Conservation (phyloP, 2,113 vertebrate species). For the Microcebus griseorufus region DNA sequence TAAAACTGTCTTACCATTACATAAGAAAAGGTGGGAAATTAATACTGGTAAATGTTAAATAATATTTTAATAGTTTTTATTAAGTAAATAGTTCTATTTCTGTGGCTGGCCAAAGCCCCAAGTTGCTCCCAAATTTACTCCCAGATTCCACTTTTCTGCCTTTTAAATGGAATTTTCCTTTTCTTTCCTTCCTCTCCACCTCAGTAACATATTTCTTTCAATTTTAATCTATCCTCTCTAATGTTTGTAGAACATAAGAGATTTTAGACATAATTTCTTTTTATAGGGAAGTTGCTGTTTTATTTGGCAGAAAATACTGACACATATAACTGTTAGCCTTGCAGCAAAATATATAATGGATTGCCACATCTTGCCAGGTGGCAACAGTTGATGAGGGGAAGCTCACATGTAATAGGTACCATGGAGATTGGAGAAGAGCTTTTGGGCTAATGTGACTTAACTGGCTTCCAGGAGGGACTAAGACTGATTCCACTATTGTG, state of each 20-base stretch:
- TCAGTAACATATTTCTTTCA: neutral
- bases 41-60: neutral
- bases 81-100: neutral
- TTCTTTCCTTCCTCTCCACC: neutral
- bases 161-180: constrained; percentile 1
- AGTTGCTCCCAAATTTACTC: neutral
- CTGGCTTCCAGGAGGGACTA: neutral
- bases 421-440: neutral
- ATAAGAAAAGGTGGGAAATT: constrained; percentile 15
- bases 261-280: constrained; percentile 18
- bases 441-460: neutral
- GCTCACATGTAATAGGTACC: neutral
- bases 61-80: neutral
- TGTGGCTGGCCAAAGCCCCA: neutral
- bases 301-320: neutral
- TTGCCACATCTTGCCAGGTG: neutral
- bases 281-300: neutral
- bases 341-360: neutral
- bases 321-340: neutral
- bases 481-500: neutral
- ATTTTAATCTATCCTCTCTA: neutral
- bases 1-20: neutral
- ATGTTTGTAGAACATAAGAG: constrained; percentile 7
- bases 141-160: neutral
- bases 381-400: neutral